These are phyloP conservation scores for Mythimna albipuncta DNA, from an alignment of 2,888 invertebrate genomes.

Conservation along the genomic window DNA sequence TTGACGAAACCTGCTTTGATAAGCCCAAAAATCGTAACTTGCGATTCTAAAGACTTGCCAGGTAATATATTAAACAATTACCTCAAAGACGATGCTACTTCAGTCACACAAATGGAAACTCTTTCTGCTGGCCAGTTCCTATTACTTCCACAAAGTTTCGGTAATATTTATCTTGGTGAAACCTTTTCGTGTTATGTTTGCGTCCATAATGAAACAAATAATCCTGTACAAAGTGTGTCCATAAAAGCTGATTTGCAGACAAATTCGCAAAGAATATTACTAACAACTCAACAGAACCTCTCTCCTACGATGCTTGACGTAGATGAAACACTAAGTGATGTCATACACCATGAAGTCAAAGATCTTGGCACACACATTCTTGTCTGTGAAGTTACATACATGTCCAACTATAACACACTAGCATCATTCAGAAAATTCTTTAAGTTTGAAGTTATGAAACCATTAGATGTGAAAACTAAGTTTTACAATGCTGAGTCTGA, in stretches of 20 bases:
- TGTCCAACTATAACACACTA: slow-evolving; percentile 93
- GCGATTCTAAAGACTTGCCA: slow-evolving; percentile 96
- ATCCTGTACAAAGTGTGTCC: slow-evolving; percentile 95
- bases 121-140: slow-evolving; percentile 97
- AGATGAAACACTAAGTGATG: slow-evolving; percentile 97
- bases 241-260: slow-evolving; percentile 99
- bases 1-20: slow-evolving; percentile 97
- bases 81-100: slow-evolving; percentile 95
- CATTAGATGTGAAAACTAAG: slow-evolving; percentile 99
- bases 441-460: slow-evolving; percentile 99
- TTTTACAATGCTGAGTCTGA: slow-evolving; percentile 98
- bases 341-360: slow-evolving; percentile 99
- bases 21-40: slow-evolving; percentile 95
- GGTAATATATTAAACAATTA: slow-evolving; percentile 95
- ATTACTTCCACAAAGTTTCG: slow-evolving; percentile 98
- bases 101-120: slow-evolving; percentile 95
- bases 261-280: slow-evolving; percentile 95
- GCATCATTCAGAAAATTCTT: slow-evolving; percentile 99
- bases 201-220: slow-evolving; percentile 98
- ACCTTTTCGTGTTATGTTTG: slow-evolving; percentile 99
- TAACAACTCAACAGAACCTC: slow-evolving; percentile 94
- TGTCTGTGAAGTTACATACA: slow-evolving; percentile 98
- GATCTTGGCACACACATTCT: slow-evolving; percentile 99
- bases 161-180: slow-evolving; percentile 99
- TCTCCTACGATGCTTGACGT: slow-evolving; percentile 92